These are phyloP conservation scores for Hemicrepidius hirtus DNA, from an alignment of 2,888 invertebrate genomes.

Conservation along the genomic window DNA sequence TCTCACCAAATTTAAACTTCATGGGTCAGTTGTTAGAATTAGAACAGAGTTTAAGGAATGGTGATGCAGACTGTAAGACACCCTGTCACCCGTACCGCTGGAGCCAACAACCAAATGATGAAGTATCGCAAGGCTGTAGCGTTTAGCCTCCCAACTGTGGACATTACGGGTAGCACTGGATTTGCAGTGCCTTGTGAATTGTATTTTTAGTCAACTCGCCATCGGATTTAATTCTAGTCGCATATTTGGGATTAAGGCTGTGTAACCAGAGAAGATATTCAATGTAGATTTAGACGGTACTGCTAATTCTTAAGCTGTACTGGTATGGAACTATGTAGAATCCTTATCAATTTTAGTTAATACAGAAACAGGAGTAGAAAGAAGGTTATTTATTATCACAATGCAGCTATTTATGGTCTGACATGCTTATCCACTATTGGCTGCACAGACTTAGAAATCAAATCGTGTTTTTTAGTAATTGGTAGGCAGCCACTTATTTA, in stretches of 20 bases:
- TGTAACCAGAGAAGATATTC: conserved; percentile 68
- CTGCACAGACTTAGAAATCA: conserved; percentile 42
- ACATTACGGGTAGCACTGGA: conserved; percentile 52
- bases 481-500: conserved; percentile 44
- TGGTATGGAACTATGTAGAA: conserved; percentile 40
- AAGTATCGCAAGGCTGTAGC: conserved; percentile 75
- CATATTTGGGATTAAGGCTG: conserved; percentile 69
- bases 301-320: conserved; percentile 53
- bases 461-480: conserved; percentile 36
- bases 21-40: conserved; percentile 92
- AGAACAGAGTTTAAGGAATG: conserved; percentile 80
- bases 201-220: conserved; percentile 50
- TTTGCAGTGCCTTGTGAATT: conserved; percentile 45
- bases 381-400: conserved; percentile 41
- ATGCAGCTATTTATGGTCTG: conserved; percentile 47
- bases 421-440: conserved; percentile 42
- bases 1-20: conserved; percentile 96
- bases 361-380: conserved; percentile 20
- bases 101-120: conserved; percentile 74
- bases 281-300: conserved; percentile 56
- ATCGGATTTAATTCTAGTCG: conserved; percentile 63
- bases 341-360: conserved; percentile 31
- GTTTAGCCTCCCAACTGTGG: conserved; percentile 68
- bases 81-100: conserved; percentile 73
- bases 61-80: conserved; percentile 68